Evolutionary conservation across 2,113 vertebrate genomes (phyloP).

Genomic region (Menura novaehollandiae): DNA sequence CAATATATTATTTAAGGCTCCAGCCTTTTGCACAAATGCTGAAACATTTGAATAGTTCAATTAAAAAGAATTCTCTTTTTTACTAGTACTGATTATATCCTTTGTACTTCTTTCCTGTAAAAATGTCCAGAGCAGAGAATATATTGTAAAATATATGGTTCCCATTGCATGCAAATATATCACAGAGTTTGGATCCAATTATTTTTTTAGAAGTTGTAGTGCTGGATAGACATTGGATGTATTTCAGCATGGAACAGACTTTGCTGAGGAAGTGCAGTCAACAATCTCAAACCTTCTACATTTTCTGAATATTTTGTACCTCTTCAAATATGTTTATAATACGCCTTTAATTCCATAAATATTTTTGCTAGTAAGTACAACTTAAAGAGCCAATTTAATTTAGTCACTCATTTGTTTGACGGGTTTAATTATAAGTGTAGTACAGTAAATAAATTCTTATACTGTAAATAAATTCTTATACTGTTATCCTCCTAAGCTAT

Average conservation of each 20-base stretch:
- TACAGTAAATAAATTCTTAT: neutral
- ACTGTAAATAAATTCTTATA: neutral
- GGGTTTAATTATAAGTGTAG: neutral
- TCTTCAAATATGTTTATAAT: neutral
- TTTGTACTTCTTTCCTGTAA: neutral
- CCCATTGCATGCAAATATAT: neutral
- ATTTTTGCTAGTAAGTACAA: neutral
- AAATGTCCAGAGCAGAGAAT: neutral
- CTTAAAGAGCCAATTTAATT: neutral
- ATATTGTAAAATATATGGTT: neutral
- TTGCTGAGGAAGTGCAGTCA: neutral
- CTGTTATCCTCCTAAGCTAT: neutral
- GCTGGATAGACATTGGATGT: neutral
- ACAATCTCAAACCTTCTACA: neutral
- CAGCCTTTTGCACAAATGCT: neutral
- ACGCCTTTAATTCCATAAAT: neutral
- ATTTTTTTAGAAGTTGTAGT: neutral
- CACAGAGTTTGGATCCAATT: neutral
- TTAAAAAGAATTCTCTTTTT: neutral
- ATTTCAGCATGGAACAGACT: neutral
- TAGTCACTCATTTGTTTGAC: neutral
- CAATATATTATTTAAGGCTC: neutral
- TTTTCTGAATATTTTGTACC: neutral
- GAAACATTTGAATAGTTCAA: neutral
- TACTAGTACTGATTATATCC: neutral